Evolutionary conservation across 2,888 invertebrate species (phyloP).

Genomic region (Diarsia mendica): DNA sequence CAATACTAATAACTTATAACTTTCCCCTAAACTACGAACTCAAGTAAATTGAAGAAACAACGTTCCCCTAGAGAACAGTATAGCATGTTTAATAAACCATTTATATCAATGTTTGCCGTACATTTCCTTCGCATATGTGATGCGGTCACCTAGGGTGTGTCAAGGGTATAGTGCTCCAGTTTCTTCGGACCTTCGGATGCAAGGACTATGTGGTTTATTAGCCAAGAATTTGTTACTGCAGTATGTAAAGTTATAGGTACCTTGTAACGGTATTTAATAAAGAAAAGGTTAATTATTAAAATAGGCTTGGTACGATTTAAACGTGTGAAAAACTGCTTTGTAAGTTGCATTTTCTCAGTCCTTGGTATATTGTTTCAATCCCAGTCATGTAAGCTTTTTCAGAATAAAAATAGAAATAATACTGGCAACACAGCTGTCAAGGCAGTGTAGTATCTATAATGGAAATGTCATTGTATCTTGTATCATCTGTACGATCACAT

Average conservation of each 20-base stretch:
- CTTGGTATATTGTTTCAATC: neutral
- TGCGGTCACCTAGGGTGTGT: slow-evolving; percentile 52
- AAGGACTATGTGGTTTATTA: slow-evolving; percentile 44
- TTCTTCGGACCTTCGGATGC: slow-evolving; percentile 46
- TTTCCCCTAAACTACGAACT: slow-evolving; percentile 10
- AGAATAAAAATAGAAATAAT: neutral
- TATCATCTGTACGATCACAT: neutral
- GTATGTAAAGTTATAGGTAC: slow-evolving; percentile 14
- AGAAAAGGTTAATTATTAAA: slow-evolving; percentile 1
- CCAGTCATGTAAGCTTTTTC: neutral
- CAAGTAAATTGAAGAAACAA: slow-evolving; percentile 22
- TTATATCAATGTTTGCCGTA: slow-evolving; percentile 46
- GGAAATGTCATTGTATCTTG: neutral
- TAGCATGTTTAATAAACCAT: slow-evolving; percentile 32
- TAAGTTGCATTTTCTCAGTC: neutral
- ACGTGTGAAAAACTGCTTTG: no score
- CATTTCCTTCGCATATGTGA: slow-evolving; percentile 34
- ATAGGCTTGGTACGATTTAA: neutral
- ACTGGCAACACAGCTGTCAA: neutral
- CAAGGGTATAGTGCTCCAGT: slow-evolving; percentile 59
- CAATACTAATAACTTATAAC: neutral
- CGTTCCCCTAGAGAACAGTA: slow-evolving; percentile 2
- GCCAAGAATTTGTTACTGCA: slow-evolving; percentile 23
- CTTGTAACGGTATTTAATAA: slow-evolving; percentile 3
- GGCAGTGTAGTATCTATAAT: neutral